phyloP scores from a whole-genome alignment of 1,140 invertebrate genomes.

The Achroia grisella region DNA sequence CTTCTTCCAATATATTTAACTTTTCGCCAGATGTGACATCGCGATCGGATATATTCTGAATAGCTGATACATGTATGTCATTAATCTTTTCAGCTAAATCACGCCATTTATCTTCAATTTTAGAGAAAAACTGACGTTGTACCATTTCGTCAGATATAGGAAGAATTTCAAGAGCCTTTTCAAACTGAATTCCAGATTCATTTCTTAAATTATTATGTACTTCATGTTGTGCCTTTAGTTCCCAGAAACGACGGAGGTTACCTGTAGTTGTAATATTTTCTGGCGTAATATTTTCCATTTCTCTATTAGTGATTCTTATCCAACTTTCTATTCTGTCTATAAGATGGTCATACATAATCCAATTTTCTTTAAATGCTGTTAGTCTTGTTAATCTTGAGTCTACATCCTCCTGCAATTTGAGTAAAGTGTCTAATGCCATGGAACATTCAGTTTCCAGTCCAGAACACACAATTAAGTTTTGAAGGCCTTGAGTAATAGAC shows the following conservation, averaged over 20 bases:
- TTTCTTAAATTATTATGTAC: slow-evolving; percentile 85
- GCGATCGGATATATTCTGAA: slow-evolving; percentile 79
- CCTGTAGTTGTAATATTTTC: slow-evolving; percentile 75
- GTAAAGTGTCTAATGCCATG: slow-evolving; percentile 79
- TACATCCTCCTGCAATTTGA: slow-evolving; percentile 82
- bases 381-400: slow-evolving; percentile 80
- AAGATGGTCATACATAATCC: slow-evolving; percentile 81
- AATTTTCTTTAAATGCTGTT: slow-evolving; percentile 83
- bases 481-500: slow-evolving; percentile 81
- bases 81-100: slow-evolving; percentile 78
- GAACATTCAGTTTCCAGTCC: slow-evolving; percentile 82
- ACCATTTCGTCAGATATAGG: slow-evolving; percentile 86
- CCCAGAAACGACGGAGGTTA: slow-evolving; percentile 88
- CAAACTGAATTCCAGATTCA: slow-evolving; percentile 82
- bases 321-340: slow-evolving; percentile 83
- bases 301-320: slow-evolving; percentile 81
- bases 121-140: slow-evolving; percentile 83
- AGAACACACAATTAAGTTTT: slow-evolving; percentile 81
- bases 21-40: slow-evolving; percentile 82
- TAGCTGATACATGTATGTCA: slow-evolving; percentile 78
- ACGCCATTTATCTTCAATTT: slow-evolving; percentile 85
- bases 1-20: slow-evolving; percentile 81
- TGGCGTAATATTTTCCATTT: slow-evolving; percentile 73
- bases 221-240: slow-evolving; percentile 90
- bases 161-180: slow-evolving; percentile 84